phyloP scores from a whole-genome alignment of 2,113 vertebrate genomes.

The Procavia capensis region DNA sequence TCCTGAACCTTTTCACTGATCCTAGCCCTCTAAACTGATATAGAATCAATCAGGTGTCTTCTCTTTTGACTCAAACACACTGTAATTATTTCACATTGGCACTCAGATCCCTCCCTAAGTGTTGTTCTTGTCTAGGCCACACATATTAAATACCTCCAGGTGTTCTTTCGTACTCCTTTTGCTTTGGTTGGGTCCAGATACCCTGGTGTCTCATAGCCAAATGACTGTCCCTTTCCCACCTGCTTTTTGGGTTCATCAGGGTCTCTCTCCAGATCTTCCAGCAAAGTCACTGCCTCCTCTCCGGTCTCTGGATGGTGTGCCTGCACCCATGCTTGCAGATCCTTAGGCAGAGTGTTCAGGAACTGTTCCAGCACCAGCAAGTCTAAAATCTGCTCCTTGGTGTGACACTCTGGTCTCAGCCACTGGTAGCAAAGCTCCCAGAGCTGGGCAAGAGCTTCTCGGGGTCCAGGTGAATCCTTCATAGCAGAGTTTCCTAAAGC shows the following conservation, averaged over 20 bases:
- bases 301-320: conserved; percentile 59
- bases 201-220: neutral
- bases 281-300: conserved; percentile 28
- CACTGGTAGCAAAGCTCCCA: neutral
- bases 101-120: neutral
- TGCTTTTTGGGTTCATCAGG: conserved; percentile 48
- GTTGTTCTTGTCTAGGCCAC: neutral
- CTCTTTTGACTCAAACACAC: neutral
- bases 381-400: conserved; percentile 72
- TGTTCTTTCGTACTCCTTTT: neutral
- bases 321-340: conserved; percentile 58
- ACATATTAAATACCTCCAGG: neutral
- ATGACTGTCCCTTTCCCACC: neutral
- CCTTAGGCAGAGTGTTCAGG: conserved; percentile 61
- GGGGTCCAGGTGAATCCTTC: conserved; percentile 9
- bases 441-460: conserved; percentile 54
- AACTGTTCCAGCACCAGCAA: conserved; percentile 68
- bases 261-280: conserved; percentile 62
- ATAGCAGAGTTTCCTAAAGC: conserved; percentile 59
- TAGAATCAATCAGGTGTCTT: neutral
- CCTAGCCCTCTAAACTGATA: neutral
- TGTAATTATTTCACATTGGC: neutral
- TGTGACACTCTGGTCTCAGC: conserved; percentile 56
- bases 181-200: neutral
- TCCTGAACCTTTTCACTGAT: neutral